A percentile compares a stretch with the other conserved stretches of the same genome.
Evolutionary conservation across 2,113 vertebrate genomes (phyloP).

Genomic region (Malurus alboscapulatus): DNA sequence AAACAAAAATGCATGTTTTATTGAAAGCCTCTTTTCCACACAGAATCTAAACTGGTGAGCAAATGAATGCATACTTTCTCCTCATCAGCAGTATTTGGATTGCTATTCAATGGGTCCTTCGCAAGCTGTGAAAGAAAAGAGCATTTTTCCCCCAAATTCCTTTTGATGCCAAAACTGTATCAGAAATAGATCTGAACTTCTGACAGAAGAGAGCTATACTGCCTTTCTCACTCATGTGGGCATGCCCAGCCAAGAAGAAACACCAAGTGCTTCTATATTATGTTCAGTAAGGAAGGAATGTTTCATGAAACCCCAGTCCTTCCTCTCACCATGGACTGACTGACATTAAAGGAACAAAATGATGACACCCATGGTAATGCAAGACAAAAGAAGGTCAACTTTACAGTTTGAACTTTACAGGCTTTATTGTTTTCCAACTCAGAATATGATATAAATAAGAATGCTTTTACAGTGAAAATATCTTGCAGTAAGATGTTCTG

Average conservation of each 20-base stretch:
- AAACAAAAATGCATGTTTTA: background rate
- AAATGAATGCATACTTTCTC: background rate
- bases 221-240: background rate
- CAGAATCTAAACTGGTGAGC: background rate
- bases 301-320: background rate
- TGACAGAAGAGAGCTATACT: background rate
- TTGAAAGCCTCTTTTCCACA: background rate
- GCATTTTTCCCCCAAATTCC: background rate
- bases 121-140: background rate
- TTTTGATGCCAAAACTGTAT: background rate
- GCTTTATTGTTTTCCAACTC: background rate
- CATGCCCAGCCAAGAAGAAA: background rate
- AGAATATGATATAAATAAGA: background rate
- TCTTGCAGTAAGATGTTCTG: conserved; percentile 16
- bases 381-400: conserved; percentile 8
- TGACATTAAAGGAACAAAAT: conserved; percentile 26
- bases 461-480: background rate
- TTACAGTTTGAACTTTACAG: background rate
- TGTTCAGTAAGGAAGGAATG: background rate
- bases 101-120: background rate
- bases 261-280: background rate
- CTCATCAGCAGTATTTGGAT: background rate
- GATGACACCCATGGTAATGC: background rate
- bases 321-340: background rate
- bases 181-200: conserved; percentile 10